Percentiles rank a stretch among this genome's conserved stretches.
These are phyloP conservation scores for Plebejus melissa DNA, from an alignment of 2,888 invertebrate genomes.

Conservation along the genomic window DNA sequence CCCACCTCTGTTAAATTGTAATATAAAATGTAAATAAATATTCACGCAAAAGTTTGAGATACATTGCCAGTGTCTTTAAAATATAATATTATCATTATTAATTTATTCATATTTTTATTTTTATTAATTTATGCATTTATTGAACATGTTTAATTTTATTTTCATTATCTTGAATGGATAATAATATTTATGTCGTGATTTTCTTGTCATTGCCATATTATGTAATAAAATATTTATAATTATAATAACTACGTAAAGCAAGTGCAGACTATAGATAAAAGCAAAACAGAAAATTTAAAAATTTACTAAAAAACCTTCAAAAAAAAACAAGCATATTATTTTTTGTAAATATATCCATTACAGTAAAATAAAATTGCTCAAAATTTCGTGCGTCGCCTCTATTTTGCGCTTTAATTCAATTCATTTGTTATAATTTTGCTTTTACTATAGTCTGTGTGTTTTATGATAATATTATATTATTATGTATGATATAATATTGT, in stretches of 20 bases:
- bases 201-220: not conserved
- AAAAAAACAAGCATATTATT: not conserved
- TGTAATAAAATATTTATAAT: not conserved
- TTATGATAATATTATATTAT: not conserved
- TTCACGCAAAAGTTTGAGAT: conserved; percentile 7
- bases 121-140: conserved; percentile 6
- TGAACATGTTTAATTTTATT: not conserved
- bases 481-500: conserved; percentile 11
- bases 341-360: not conserved
- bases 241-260: not conserved
- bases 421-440: not conserved
- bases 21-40: not conserved
- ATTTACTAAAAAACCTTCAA: not conserved
- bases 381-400: not conserved
- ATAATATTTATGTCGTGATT: not conserved
- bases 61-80: conserved; percentile 1
- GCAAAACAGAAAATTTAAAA: not conserved
- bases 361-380: not conserved
- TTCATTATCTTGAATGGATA: not conserved
- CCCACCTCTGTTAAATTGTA: not conserved
- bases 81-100: not conserved
- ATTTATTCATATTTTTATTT: not conserved
- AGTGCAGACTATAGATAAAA: not conserved
- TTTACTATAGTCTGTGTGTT: conserved; percentile 6
- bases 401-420: not conserved